Percentiles rank a stretch among this genome's conserved stretches.
Conservation (phyloP, 2,797 vertebrate species). For the Arremon aurantiirostris region DNA sequence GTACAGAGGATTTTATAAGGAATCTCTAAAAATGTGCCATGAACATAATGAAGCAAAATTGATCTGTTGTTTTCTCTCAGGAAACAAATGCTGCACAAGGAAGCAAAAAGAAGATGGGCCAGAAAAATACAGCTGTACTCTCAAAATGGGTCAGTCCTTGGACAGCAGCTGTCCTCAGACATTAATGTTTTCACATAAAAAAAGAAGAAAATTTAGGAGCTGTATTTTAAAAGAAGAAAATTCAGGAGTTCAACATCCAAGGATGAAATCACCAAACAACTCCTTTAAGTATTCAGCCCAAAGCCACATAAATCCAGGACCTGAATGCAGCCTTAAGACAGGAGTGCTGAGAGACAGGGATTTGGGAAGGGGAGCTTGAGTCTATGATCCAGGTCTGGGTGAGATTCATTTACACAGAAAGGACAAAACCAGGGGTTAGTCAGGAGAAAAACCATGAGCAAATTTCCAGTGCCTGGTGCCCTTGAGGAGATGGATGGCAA, state of each 20-base stretch:
- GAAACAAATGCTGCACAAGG: neutral
- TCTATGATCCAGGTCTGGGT: neutral
- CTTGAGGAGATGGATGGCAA: neutral
- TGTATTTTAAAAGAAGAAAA: neutral
- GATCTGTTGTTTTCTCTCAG: conserved; percentile 21
- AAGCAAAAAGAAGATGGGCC: neutral
- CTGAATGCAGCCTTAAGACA: neutral
- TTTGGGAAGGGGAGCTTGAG: neutral
- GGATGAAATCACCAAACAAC: neutral
- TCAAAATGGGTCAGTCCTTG: neutral
- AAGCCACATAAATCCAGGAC: neutral
- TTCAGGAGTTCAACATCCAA: neutral
- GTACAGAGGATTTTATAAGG: neutral
- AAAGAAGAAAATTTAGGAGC: neutral
- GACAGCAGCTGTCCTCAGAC: neutral
- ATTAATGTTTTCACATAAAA: neutral
- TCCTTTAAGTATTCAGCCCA: neutral
- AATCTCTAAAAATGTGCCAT: neutral
- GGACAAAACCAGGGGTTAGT: neutral
- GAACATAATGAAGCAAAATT: conserved; percentile 12
- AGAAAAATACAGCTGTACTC: neutral
- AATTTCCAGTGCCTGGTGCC: neutral
- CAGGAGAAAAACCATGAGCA: neutral
- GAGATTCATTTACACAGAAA: neutral
- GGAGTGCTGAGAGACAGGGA: neutral